Base-by-base conservation (phyloP, 2,113 vertebrate genomes). In the Hoplias malabaricus region DNA sequence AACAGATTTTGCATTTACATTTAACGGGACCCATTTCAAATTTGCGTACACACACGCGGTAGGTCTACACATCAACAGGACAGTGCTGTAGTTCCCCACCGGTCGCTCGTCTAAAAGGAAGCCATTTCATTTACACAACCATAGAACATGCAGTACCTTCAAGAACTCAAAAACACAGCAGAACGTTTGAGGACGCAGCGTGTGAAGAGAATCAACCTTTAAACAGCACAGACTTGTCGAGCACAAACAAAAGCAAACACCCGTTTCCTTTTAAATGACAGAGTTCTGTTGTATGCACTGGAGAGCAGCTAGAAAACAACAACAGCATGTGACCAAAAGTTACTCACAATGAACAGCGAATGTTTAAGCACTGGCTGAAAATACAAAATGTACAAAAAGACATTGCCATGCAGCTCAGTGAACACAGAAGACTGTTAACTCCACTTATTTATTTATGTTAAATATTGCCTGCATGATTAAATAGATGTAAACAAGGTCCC, bases 191-290 rank as follows among this genome's bases (percentile, higher is more conserved):
- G 75, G 82, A 84, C 89, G 54, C 34, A 56, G 54, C 31, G 42
- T 73, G 78, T 74, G 73, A 75, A 80, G 61, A 56, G 43, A 79
- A 56, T 29, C n/a, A 34, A n/a, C 53, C 71, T 63, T 66, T 80
- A 73, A 84, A 86, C 81, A 87, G 88, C 87, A 88, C 29, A 63
- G 33, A 9, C 16, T 33, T 34, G 8, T 19, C 84, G 88, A 87
- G 85, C 83, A 75, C 66, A 79, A 80, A 82, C 78, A 53, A 68
- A 86, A 25, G 16, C 21, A 57, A 23, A 48, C 29, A 69, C 90
- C 89, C 87, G 82, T 83, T 91, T 90, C 88, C 79, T 88, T 84
- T 62, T 19, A n/a, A 83, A 56, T 74, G n/a, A 78, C 77, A 86
- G 86, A 82, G 75, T 72, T 73, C 79, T 69, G 19, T 38, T 87